Conservation (phyloP, 2,888 invertebrate species). For the Conistra vaccinii region DNA sequence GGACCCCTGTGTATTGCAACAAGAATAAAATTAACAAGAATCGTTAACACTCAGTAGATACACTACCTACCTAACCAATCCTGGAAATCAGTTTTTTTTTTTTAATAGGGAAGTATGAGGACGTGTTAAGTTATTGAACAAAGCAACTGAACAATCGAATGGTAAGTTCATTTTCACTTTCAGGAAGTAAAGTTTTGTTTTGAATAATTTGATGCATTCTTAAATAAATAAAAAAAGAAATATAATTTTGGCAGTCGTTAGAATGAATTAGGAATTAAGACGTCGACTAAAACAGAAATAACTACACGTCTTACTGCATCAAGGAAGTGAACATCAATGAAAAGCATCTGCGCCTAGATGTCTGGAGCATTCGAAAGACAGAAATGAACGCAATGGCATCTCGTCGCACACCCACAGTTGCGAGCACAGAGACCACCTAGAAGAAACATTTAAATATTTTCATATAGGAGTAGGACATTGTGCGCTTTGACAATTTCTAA, state of each 20-base stretch:
- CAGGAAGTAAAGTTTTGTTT: neutral
- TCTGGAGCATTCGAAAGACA: neutral
- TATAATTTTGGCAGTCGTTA: neutral
- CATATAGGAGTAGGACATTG: neutral
- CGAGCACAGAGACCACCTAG: constrained; percentile 13
- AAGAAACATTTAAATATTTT: constrained; percentile 9
- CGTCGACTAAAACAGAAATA: no score
- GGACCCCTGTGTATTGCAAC: neutral
- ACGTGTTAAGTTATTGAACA: neutral
- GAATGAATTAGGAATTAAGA: no score
- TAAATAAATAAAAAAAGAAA: no score
- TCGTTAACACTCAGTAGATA: neutral
- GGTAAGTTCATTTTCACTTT: neutral
- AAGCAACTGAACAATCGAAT: neutral
- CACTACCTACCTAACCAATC: neutral
- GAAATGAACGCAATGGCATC: constrained; percentile 7
- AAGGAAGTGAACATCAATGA: constrained; percentile 13
- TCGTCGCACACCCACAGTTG: neutral
- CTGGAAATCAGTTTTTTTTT: neutral
- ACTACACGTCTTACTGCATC: neutral
- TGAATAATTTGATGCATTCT: neutral
- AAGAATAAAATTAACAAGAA: constrained; percentile 1
- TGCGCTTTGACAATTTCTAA: neutral
- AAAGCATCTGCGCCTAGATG: neutral
- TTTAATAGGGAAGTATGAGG: neutral